phyloP scores from a whole-genome alignment of 2,113 vertebrate species.

The Seriola rivoliana region DNA sequence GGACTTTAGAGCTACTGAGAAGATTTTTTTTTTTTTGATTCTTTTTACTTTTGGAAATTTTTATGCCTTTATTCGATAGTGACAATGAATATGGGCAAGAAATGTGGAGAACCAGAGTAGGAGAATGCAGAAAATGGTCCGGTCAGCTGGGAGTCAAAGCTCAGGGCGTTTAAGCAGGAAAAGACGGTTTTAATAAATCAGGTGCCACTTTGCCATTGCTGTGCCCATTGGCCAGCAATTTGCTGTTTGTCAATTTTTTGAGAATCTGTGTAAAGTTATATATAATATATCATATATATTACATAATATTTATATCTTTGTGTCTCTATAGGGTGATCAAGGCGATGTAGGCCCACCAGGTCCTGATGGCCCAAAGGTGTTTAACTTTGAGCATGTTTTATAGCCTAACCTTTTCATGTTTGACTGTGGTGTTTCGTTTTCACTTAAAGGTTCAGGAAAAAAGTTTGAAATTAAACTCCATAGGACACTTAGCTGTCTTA shows the following conservation, averaged over 20 bases:
- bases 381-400: neutral
- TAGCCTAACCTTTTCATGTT: neutral
- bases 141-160: too few species aligned
- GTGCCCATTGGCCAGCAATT: neutral
- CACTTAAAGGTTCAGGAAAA: neutral
- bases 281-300: too few species aligned
- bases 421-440: neutral
- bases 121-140: too few species aligned
- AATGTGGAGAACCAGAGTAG: too few species aligned
- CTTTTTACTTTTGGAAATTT: too few species aligned
- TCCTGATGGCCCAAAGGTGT: conserved; percentile 87
- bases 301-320: conserved; percentile 51
- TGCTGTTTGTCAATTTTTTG: neutral
- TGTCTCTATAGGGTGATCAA: conserved; percentile 85
- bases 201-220: neutral
- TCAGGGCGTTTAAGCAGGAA: too few species aligned
- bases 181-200: neutral
- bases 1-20: too few species aligned
- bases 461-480: neutral
- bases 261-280: neutral
- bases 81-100: too few species aligned
- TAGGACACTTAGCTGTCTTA: neutral
- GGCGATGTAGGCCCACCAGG: conserved; percentile 86
- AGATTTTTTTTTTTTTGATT: too few species aligned
- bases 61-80: too few species aligned